phyloP scores from a whole-genome alignment of 1,140 invertebrate genomes.

The Linepithema humile region DNA sequence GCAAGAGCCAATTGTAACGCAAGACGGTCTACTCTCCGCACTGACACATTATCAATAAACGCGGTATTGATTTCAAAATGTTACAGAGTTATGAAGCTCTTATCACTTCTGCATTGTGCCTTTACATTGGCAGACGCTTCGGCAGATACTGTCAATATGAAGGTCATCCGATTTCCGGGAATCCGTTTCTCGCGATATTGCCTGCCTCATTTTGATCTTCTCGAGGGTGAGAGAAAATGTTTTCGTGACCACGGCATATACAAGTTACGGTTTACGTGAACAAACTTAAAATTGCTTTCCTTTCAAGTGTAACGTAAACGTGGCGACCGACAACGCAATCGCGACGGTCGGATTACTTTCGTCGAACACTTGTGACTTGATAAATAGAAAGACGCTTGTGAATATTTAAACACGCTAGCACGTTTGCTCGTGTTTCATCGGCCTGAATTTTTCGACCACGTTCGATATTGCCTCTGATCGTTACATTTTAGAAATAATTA shows the following conservation, averaged over 20 bases:
- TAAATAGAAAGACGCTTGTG: neutral
- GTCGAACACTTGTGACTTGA: neutral
- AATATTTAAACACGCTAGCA: slow-evolving; percentile 2
- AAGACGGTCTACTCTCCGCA: slow-evolving; percentile 40
- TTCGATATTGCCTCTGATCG: neutral
- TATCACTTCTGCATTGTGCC: slow-evolving; percentile 52
- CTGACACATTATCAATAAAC: slow-evolving; percentile 66
- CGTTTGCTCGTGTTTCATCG: no score
- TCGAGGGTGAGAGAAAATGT: neutral
- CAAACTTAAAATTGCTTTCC: slow-evolving; percentile 33
- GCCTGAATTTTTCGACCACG: neutral
- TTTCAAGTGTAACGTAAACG: slow-evolving; percentile 16
- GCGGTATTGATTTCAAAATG: slow-evolving; percentile 67
- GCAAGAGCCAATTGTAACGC: slow-evolving; percentile 59
- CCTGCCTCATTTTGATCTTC: no score
- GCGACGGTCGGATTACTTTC: neutral
- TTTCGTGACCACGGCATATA: slow-evolving; percentile 20
- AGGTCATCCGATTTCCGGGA: slow-evolving; percentile 65
- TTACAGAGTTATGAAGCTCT: slow-evolving; percentile 50
- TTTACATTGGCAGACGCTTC: slow-evolving; percentile 37
- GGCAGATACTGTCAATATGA: slow-evolving; percentile 37
- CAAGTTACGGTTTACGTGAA: slow-evolving; percentile 21
- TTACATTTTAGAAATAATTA: neutral
- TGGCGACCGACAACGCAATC: neutral
- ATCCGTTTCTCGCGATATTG: slow-evolving; percentile 28